Percentiles rank a stretch among this genome's conserved stretches.
These are phyloP conservation scores for Carterocephalus palaemon DNA, from an alignment of 2,888 invertebrate species.

Conservation along the genomic window DNA sequence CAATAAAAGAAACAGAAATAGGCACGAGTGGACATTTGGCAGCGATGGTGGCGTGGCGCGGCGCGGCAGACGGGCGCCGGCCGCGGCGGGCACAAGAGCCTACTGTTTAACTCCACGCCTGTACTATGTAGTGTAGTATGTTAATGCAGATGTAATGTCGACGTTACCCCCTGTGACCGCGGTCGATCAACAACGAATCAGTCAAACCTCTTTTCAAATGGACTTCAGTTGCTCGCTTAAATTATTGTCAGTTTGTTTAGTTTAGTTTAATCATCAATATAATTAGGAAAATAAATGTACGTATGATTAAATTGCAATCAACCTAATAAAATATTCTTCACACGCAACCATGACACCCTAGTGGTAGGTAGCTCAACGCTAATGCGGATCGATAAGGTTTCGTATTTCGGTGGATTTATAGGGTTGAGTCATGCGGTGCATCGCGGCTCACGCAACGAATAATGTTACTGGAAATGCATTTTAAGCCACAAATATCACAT, in stretches of 20 bases:
- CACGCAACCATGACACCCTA: no score
- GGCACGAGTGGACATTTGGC: conserved; percentile 35
- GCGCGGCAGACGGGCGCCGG: conserved; percentile 53
- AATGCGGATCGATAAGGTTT: conserved; percentile 13
- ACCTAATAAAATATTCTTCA: no score
- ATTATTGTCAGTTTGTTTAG: no score
- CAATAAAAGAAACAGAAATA: conserved; percentile 27
- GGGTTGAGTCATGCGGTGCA: conserved; percentile 9
- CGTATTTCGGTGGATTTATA: conserved; percentile 9
- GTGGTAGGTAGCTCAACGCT: no score
- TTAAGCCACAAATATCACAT: no score
- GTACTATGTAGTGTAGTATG: conserved; percentile 3
- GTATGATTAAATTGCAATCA: no score
- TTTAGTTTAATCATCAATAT: no score
- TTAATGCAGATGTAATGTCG: conserved; percentile 39
- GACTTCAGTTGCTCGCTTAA: not conserved
- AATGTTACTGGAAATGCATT: no score
- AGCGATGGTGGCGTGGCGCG: conserved; percentile 29
- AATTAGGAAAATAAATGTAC: no score
- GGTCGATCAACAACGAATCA: conserved; percentile 40
- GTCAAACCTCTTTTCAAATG: conserved; percentile 29
- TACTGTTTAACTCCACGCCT: conserved; percentile 51
- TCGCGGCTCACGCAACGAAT: no score
- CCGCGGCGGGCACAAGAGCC: conserved; percentile 49
- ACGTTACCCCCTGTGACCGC: conserved; percentile 37